These are phyloP conservation scores for Antitype chi DNA, from an alignment of 2,888 invertebrate genomes.

Conservation along the genomic window DNA sequence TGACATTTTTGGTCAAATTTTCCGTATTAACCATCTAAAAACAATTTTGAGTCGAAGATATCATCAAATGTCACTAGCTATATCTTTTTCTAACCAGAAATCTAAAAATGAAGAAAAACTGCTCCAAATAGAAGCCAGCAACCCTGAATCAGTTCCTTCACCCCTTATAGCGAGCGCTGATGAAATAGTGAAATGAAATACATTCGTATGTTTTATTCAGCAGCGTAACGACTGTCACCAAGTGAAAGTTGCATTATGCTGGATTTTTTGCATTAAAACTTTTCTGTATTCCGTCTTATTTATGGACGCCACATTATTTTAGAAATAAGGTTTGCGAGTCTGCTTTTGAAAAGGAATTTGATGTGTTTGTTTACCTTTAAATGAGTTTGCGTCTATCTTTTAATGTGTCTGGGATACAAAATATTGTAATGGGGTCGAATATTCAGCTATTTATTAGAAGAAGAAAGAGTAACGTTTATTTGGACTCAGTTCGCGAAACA, in stretches of 20 bases:
- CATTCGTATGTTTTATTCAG: slow-evolving; percentile 71
- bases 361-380: neutral
- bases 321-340: slow-evolving; percentile 8
- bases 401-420: neutral
- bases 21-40: neutral
- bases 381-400: neutral
- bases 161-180: slow-evolving; percentile 55
- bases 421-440: neutral
- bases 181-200: slow-evolving; percentile 69
- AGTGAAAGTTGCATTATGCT: slow-evolving; percentile 64
- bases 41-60: neutral
- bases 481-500: too few relatives aligned
- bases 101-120: slow-evolving; percentile 2
- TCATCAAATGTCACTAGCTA: neutral
- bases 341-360: slow-evolving; percentile 11
- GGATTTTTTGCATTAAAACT: slow-evolving; percentile 62
- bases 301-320: slow-evolving; percentile 45
- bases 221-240: slow-evolving; percentile 62
- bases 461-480: too few relatives aligned
- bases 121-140: slow-evolving; percentile 17
- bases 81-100: neutral
- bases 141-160: slow-evolving; percentile 56
- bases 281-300: slow-evolving; percentile 50
- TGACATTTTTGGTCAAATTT: neutral
- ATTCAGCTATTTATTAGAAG: neutral